Conservation (phyloP, 2,888 invertebrate species). For the Halictus ligatus region DNA sequence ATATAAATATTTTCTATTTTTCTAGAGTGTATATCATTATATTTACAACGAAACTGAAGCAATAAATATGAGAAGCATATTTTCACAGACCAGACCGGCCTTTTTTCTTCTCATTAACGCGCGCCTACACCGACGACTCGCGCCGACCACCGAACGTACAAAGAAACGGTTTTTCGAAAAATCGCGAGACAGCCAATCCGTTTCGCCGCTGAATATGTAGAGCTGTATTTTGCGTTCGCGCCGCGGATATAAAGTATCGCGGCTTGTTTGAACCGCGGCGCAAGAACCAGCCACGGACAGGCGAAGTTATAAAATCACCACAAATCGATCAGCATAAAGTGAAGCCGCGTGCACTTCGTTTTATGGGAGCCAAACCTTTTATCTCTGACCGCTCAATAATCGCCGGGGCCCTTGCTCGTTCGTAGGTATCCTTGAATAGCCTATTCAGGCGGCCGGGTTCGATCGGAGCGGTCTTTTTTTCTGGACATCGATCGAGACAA, state of each 20-base stretch:
- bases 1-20: conserved; percentile 25
- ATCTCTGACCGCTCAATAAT: conserved; percentile 77
- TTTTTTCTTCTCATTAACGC: neutral
- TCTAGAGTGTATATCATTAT: conserved; percentile 20
- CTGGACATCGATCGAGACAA: conserved; percentile 57
- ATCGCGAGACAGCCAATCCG: neutral
- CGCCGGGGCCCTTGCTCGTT: conserved; percentile 55
- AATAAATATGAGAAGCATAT: conserved; percentile 25
- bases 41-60: neutral
- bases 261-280: conserved; percentile 80
- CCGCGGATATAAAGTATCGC: conserved; percentile 78
- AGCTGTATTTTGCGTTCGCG: conserved; percentile 77
- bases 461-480: conserved; percentile 53
- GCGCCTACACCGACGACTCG: neutral
- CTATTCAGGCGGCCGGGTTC: conserved; percentile 43
- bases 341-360: conserved; percentile 77
- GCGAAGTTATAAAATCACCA: conserved; percentile 82
- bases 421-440: conserved; percentile 42
- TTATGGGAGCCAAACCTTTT: conserved; percentile 79
- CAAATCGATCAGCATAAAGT: conserved; percentile 83
- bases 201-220: conserved; percentile 74
- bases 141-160: conserved; percentile 1
- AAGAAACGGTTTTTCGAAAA: conserved; percentile 50
- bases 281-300: conserved; percentile 73
- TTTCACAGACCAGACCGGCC: neutral